phyloP scores from a whole-genome alignment of 2,113 vertebrate genomes.

The Corythornis cristatus region DNA sequence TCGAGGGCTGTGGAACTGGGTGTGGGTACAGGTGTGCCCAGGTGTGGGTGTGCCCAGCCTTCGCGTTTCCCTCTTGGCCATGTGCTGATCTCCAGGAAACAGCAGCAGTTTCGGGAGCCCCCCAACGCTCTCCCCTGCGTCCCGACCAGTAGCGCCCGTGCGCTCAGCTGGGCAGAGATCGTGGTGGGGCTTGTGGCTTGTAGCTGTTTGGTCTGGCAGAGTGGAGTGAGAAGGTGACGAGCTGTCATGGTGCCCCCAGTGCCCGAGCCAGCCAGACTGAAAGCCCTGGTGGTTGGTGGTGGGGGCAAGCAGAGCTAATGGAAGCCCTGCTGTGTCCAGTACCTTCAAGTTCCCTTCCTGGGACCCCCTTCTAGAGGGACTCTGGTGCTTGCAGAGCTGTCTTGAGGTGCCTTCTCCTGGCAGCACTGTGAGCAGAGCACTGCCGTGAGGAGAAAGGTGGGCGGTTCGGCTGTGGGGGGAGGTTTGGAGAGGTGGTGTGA shows the following conservation, averaged over 20 bases:
- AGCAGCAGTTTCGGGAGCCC: rapidly evolving
- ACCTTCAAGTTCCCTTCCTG: not conserved
- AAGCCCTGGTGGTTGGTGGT: not conserved
- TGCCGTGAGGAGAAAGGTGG: not conserved
- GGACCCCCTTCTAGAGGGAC: not conserved
- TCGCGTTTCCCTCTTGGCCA: not conserved
- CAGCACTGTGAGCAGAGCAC: not conserved
- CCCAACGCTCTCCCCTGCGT: rapidly evolving
- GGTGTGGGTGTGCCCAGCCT: not conserved
- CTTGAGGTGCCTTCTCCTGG: not conserved
- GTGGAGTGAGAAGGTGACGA: not conserved
- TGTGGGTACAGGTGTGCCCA: rapidly evolving
- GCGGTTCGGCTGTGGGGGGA: not conserved
- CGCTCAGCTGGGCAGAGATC: not conserved
- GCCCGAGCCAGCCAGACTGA: rapidly evolving
- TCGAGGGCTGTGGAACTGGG: rapidly evolving
- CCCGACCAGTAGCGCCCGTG: rapidly evolving
- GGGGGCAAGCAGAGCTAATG: not conserved
- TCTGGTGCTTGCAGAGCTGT: rapidly evolving
- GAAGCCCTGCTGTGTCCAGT: not conserved
- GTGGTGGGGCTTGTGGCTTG: rapidly evolving
- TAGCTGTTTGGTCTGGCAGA: not conserved
- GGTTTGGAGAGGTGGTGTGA: not conserved
- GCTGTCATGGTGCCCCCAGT: rapidly evolving
- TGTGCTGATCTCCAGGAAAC: not conserved